phyloP scores from a whole-genome alignment of 2,113 vertebrate species.

The Cynocephalus volans region DNA sequence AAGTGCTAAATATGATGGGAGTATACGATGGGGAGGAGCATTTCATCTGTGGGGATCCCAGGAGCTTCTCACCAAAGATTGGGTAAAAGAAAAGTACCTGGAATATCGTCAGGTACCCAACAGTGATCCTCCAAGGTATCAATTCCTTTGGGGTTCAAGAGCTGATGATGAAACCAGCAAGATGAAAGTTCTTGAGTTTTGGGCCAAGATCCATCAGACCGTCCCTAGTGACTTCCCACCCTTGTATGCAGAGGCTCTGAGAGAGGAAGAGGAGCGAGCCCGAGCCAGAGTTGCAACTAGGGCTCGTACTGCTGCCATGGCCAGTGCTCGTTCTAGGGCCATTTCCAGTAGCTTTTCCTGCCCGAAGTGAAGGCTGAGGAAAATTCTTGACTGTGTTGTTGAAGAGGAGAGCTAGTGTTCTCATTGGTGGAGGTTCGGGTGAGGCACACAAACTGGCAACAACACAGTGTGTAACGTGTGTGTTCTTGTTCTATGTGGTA shows the following conservation, averaged over 20 bases:
- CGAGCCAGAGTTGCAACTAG: slow-evolving; percentile 15
- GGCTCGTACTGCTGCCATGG: neutral
- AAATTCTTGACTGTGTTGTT: neutral
- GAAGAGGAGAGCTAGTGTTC: slow-evolving; percentile 36
- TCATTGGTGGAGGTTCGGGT: neutral
- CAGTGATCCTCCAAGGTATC: neutral
- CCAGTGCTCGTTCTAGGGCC: neutral
- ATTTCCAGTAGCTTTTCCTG: neutral
- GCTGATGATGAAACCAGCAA: slow-evolving; percentile 32
- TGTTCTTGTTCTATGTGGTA: neutral
- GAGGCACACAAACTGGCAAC: neutral
- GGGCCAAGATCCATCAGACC: neutral
- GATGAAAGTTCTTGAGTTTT: slow-evolving; percentile 52
- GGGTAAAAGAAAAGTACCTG: slow-evolving; percentile 18
- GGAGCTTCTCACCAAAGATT: slow-evolving; percentile 21
- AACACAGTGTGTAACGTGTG: neutral
- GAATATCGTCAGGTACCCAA: neutral
- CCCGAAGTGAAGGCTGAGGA: slow-evolving; percentile 50
- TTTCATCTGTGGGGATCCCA: slow-evolving; percentile 21
- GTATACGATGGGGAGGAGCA: neutral
- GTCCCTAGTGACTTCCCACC: neutral
- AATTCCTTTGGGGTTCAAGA: slow-evolving; percentile 55
- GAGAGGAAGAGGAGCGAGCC: slow-evolving; percentile 57
- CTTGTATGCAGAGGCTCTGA: slow-evolving; percentile 24
- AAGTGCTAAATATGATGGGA: slow-evolving; percentile 37